A percentile compares a stretch with the other conserved stretches of the same genome.
Conservation (phyloP, 2,113 vertebrate genomes). For the Bubo blakistoni region DNA sequence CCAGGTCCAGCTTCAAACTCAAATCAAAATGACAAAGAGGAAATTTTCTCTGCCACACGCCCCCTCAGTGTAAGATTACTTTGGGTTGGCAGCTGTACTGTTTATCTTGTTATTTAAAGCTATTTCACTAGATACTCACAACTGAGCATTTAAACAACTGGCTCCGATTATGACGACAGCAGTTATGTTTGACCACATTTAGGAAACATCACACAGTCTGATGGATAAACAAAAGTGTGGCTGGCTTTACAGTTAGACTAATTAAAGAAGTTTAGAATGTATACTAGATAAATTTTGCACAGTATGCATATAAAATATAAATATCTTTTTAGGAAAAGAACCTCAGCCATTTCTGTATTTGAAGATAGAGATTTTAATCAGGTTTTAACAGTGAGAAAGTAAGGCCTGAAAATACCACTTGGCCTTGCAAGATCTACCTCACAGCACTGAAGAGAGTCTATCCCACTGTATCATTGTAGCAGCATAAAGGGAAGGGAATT, state of each 20-base stretch:
- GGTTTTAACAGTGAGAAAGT: neutral
- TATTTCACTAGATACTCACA: constrained; percentile 64
- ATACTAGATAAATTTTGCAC: neutral
- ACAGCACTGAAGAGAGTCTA: neutral
- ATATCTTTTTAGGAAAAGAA: neutral
- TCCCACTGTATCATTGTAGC: neutral
- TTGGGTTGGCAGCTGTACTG: constrained; percentile 70
- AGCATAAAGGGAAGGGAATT: neutral
- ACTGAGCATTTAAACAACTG: constrained; percentile 61
- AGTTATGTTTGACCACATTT: neutral
- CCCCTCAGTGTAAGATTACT: constrained; percentile 67
- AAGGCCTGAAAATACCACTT: neutral
- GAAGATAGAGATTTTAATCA: neutral
- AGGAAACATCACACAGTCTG: neutral
- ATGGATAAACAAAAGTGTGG: neutral
- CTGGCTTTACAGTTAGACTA: neutral
- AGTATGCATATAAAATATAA: neutral
- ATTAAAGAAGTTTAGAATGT: neutral
- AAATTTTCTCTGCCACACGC: constrained; percentile 69
- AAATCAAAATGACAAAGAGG: constrained; percentile 78
- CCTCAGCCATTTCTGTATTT: neutral
- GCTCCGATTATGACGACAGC: neutral
- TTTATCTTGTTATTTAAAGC: constrained; percentile 74
- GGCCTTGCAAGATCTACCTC: neutral
- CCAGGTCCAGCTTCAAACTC: constrained; percentile 75